phyloP scores from a whole-genome alignment of 2,797 vertebrate genomes.

The Rhinatrema bivittatum region DNA sequence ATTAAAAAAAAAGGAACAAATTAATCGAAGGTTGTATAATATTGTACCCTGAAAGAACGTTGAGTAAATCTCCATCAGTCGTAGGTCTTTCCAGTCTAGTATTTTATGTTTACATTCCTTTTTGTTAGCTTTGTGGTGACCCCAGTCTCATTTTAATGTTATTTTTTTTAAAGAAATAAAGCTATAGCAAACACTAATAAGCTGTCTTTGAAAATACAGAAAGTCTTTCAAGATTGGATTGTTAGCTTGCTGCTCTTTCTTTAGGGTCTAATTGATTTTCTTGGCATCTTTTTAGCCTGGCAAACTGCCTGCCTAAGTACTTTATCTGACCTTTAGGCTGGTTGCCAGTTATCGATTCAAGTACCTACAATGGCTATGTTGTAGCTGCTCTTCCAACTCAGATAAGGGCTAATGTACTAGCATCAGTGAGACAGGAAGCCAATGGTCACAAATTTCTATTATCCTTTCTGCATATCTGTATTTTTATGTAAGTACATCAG shows the following conservation, averaged over 20 bases:
- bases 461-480: constrained; percentile 30
- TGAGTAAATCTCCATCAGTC: constrained; percentile 20
- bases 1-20: constrained; percentile 35
- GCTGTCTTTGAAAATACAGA: constrained; percentile 54
- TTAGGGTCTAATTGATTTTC: constrained; percentile 73
- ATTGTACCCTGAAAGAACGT: constrained; percentile 15
- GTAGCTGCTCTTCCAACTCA: constrained; percentile 60
- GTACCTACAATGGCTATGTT: constrained; percentile 43
- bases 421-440: constrained; percentile 54
- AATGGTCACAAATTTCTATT: constrained; percentile 56
- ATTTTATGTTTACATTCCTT: constrained; percentile 21
- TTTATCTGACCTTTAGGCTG: constrained; percentile 72
- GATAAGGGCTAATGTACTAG: constrained; percentile 63
- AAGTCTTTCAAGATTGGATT: constrained; percentile 58
- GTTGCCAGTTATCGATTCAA: constrained; percentile 63
- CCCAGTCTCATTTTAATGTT: constrained; percentile 49
- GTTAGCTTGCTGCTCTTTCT: constrained; percentile 63
- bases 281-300: constrained; percentile 76
- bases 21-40: constrained; percentile 29
- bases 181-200: constrained; percentile 52
- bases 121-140: constrained; percentile 36
- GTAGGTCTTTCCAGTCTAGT: constrained; percentile 17
- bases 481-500: constrained; percentile 34
- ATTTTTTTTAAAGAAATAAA: constrained; percentile 60
- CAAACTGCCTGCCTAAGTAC: constrained; percentile 72